Evolutionary conservation across 2,888 invertebrate genomes (phyloP).

Genomic region (Clanis bilineata): DNA sequence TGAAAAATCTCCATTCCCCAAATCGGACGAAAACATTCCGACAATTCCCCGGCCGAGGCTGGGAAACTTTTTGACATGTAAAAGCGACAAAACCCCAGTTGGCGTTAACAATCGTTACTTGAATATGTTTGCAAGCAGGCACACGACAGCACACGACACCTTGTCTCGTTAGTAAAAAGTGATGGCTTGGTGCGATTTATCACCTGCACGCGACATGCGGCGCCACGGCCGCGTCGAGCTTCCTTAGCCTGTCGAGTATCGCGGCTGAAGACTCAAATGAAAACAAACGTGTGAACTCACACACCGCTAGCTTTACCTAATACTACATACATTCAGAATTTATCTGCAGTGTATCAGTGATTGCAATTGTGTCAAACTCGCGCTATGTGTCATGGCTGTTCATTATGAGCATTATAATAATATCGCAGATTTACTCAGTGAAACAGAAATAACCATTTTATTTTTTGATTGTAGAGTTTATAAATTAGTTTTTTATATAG

Average conservation of each 20-base stretch:
- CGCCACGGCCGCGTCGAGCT: conserved; percentile 53
- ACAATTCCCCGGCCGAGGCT: conserved; percentile 48
- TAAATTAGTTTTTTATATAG: background rate
- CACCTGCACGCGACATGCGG: conserved; percentile 69
- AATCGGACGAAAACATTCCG: conserved; percentile 75
- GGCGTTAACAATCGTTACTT: conserved; percentile 63
- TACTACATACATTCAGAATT: background rate
- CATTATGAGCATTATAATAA: background rate
- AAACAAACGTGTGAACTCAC: conserved; percentile 46
- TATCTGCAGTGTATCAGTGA: background rate
- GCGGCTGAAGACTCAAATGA: conserved; percentile 50
- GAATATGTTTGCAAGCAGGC: conserved; percentile 62
- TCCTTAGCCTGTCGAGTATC: conserved; percentile 61
- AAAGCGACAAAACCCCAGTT: conserved; percentile 43
- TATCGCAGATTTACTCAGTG: background rate
- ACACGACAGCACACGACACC: conserved; percentile 52
- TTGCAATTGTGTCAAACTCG: background rate
- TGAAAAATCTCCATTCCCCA: conserved; percentile 76
- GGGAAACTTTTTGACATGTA: conserved; percentile 43
- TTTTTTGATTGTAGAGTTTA: background rate
- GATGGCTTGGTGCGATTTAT: conserved; percentile 73
- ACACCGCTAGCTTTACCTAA: background rate
- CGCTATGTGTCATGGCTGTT: background rate
- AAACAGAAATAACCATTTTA: background rate
- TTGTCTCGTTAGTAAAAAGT: conserved; percentile 80